Conservation (phyloP, 2,113 vertebrate genomes). For the Anhinga anhinga region DNA sequence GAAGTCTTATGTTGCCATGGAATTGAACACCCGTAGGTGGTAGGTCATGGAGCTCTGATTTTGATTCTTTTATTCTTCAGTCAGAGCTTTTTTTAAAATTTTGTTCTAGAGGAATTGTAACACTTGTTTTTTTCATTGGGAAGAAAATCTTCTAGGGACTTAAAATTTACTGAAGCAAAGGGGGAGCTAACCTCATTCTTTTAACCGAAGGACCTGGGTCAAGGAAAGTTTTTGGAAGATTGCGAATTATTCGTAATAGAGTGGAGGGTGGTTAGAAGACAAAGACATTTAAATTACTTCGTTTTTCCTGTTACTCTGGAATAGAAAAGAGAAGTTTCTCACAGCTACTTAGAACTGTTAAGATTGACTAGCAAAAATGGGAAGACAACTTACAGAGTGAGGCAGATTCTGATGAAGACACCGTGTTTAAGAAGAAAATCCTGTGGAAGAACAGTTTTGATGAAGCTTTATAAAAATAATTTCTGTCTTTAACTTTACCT, state of each 20-base stretch:
- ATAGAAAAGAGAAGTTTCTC: background rate
- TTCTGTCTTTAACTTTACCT: background rate
- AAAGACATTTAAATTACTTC: background rate
- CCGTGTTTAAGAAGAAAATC: background rate
- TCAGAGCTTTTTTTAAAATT: background rate
- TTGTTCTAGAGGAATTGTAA: background rate
- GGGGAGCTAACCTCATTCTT: background rate
- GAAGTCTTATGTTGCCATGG: slow-evolving; percentile 64
- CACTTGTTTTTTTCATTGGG: background rate
- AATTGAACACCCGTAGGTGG: slow-evolving; percentile 35
- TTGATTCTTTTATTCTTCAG: slow-evolving; percentile 20
- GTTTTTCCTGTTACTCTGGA: background rate
- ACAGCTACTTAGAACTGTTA: background rate
- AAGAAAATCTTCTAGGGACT: background rate
- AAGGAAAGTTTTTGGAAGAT: background rate
- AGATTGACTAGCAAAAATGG: background rate
- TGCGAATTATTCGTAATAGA: background rate
- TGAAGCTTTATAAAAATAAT: background rate
- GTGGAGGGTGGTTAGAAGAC: background rate
- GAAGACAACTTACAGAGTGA: background rate
- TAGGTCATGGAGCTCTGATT: slow-evolving; percentile 43
- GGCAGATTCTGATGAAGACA: background rate
- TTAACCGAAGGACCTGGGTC: background rate
- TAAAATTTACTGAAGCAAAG: background rate
- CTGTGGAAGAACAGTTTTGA: background rate